Conservation (phyloP, 2,797 vertebrate genomes). For the Channa striata region DNA sequence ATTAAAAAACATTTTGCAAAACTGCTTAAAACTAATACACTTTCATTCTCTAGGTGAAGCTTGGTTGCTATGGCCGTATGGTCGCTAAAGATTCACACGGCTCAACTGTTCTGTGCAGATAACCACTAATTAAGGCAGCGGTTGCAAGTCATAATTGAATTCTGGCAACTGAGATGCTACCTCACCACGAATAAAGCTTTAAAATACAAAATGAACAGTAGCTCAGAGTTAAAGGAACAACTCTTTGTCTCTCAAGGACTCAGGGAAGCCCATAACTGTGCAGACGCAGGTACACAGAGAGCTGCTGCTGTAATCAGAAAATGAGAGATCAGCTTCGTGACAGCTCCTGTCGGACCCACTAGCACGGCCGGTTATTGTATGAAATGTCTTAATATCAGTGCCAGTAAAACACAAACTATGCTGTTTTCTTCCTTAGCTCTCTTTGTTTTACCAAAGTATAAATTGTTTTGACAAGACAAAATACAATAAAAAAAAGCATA, state of each 20-base stretch:
- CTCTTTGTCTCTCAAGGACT: slow-evolving; percentile 1
- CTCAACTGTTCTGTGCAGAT: slow-evolving; percentile 25
- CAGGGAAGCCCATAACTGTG: neutral
- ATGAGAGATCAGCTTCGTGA: neutral
- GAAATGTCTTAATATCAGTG: neutral
- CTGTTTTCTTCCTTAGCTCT: neutral
- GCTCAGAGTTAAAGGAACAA: neutral
- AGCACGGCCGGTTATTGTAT: too few relatives aligned
- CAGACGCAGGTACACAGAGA: neutral
- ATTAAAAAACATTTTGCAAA: slow-evolving; percentile 46
- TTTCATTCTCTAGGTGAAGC: slow-evolving; percentile 32
- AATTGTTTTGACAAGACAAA: too few relatives aligned
- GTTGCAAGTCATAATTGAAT: slow-evolving; percentile 40
- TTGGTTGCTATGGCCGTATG: neutral
- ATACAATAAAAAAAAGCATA: too few relatives aligned
- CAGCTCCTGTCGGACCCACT: neutral
- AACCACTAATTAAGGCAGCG: slow-evolving; percentile 26
- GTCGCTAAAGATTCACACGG: slow-evolving; percentile 9
- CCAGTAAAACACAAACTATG: neutral
- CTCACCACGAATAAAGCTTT: slow-evolving; percentile 14
- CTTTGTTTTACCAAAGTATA: too few relatives aligned
- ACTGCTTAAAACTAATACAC: slow-evolving; percentile 16
- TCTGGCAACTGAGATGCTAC: slow-evolving; percentile 22
- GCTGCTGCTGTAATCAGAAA: neutral
- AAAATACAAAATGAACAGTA: slow-evolving; percentile 16